Base-by-base conservation (phyloP, 1,140 invertebrate genomes). In the Meloidogyne exigua region DNA sequence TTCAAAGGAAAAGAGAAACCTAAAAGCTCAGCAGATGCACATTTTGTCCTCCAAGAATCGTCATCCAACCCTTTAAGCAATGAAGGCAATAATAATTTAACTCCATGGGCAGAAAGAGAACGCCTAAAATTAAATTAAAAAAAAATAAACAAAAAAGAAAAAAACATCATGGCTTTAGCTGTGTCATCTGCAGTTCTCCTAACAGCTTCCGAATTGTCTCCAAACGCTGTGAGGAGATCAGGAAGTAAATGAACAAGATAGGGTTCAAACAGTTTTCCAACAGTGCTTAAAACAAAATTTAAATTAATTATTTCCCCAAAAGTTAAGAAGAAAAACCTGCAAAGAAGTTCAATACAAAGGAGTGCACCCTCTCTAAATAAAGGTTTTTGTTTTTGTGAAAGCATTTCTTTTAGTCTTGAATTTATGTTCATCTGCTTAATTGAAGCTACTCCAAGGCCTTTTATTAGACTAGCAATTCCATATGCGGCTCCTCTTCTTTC, bases 31-130 rank as follows among this genome's bases (percentile, higher is more conserved):
- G 98, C 94, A 0, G 95, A 96, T 26, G 94, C 94, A 62, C 94
- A 94, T 89, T 99, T 99, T 1, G 96, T 99, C 86, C 97, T 90
- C 97, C 97, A 99, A 0, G 95, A 95, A 89, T 99, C 96, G 88
- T 98, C 94, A 87, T 98, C 93, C 57, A 99, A 89, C 67, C 95
- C 96, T 80, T 92, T 92, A 49, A 99, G 89, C 68, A 99, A 90
- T 83, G 95, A 93, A 0, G 92, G 92, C 68, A 98, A 89, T 66
- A 99, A 93, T 3, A 99, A 90, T 89, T 98, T 98, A 10, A 98
- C 96, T 63, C 96, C 96, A 89, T 75, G 93, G 94, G 62, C 93
- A 95, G 25, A 99, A 89, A 88, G 95, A 95, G 57, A 73, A 64
- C 72, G 72, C 72, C 72, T 73, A n/a, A 9, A 57, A 72, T 63